These are phyloP conservation scores for Parasteatoda lunata DNA, from an alignment of 2,888 invertebrate species.

Conservation along the genomic window DNA sequence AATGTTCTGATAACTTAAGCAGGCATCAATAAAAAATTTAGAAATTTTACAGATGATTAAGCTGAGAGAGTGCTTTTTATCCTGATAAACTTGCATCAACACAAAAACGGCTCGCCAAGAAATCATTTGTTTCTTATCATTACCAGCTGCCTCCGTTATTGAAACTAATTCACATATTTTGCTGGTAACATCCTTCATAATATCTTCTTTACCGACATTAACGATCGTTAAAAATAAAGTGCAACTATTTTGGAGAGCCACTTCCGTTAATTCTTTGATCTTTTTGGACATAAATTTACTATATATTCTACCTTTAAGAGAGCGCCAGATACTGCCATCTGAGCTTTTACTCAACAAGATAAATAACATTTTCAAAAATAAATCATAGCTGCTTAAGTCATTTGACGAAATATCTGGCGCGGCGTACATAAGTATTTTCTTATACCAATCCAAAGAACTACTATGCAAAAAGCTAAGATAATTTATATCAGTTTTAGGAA, in stretches of 20 bases:
- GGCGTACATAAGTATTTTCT: conserved; percentile 11
- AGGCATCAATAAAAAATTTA: conserved; percentile 35
- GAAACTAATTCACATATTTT: conserved; percentile 45
- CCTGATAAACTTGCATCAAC: conserved; percentile 33
- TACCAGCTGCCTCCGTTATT: conserved; percentile 17
- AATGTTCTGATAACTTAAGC: conserved; percentile 19
- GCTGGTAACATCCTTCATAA: conserved; percentile 21
- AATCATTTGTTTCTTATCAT: conserved; percentile 41
- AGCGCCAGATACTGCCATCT: conserved; percentile 33
- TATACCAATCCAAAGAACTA: conserved; percentile 33
- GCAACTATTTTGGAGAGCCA: conserved; percentile 53
- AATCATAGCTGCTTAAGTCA: conserved; percentile 36
- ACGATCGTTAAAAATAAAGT: conserved; percentile 44
- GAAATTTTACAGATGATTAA: conserved; percentile 18
- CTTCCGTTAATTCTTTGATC: conserved; percentile 51
- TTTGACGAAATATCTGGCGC: background rate
- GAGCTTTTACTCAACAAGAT: conserved; percentile 20
- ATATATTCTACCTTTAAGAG: conserved; percentile 55
- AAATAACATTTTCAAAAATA: conserved; percentile 43
- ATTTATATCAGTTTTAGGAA: conserved; percentile 16
- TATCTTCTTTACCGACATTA: conserved; percentile 35
- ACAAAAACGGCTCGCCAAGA: conserved; percentile 62
- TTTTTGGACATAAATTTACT: conserved; percentile 46
- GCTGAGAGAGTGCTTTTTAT: conserved; percentile 2
- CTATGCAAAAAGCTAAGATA: conserved; percentile 33